Evolutionary conservation across 92 coral and sea anemone species (phyloP).

Genomic region (Epizoanthus scotinus): DNA sequence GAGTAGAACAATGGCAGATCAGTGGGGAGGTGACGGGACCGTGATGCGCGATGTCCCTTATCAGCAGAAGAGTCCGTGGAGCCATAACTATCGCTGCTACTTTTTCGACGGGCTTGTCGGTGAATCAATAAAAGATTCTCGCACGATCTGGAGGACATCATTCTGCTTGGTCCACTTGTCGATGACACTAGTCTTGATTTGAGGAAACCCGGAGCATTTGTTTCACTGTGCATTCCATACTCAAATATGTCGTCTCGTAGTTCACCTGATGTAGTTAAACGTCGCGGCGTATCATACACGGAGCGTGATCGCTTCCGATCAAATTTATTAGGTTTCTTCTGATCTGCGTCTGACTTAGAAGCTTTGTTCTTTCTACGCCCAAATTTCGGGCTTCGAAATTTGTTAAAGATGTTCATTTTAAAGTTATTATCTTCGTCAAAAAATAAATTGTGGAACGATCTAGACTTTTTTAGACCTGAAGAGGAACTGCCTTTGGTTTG

Average conservation of each 20-base stretch:
- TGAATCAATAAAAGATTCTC: slow-evolving; percentile 14
- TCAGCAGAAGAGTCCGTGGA: neutral
- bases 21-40: slow-evolving; percentile 44
- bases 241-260: slow-evolving; percentile 1
- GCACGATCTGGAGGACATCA: neutral
- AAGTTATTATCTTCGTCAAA: slow-evolving; percentile 36
- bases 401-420: slow-evolving; percentile 29
- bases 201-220: neutral
- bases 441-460: slow-evolving; percentile 57
- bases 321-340: neutral
- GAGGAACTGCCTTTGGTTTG: slow-evolving; percentile 15
- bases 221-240: neutral
- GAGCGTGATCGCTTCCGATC: slow-evolving; percentile 35
- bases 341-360: slow-evolving; percentile 8
- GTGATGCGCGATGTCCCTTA: slow-evolving; percentile 15
- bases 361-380: slow-evolving; percentile 31
- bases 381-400: slow-evolving; percentile 27
- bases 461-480: slow-evolving; percentile 42
- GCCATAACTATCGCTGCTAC: slow-evolving; percentile 28
- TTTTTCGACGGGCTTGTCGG: slow-evolving; percentile 2
- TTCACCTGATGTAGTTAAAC: neutral
- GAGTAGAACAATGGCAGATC: slow-evolving; percentile 58
- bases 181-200: slow-evolving; percentile 23
- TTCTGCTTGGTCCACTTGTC: slow-evolving; percentile 33
- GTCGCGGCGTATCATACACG: slow-evolving; percentile 19